Evolutionary conservation across 2,797 vertebrate genomes (phyloP), one percentile per base, ranked within the genome.

Genomic region (Enteromius viviparus): DNA sequence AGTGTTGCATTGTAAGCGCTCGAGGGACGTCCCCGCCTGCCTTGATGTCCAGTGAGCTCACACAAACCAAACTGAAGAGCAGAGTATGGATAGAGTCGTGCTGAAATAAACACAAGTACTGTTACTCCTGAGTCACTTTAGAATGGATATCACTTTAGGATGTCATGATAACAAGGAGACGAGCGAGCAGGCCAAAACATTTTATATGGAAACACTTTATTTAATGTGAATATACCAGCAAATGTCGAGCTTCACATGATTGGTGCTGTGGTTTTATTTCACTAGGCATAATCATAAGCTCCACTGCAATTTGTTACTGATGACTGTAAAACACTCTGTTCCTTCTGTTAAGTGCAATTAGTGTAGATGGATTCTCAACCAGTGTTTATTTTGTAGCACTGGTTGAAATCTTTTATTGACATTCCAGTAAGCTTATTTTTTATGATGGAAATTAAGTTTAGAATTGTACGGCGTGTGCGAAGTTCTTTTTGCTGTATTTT

Each of bases 1-100:
- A 0, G 96, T 96, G 32, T 92, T 99, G 55, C 91, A 95, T 88
- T 96, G 96, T 89, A 95, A 84, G 8, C 45, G 71, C 65, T 76
- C n/a, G 3, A 34, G 60, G 62, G 1, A 66, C 51, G 60, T 42
- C 3, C 53, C 12, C 23, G 0, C 2, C 51, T 2, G 72, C 69
- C 14, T 77, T 58, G 42, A 68, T 23, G 6, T 19, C 71, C 80
- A 76, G 8, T 47, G 74, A 51, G 29, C 11, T 47, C 9, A 19
- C 7, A 26, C 69, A 83, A 71, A 75, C 17, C 6, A 37, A 40
- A 76, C 83, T 68, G 49, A 40, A 23, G 42, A 1, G 51, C 32
- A 26, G 29, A 68, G 11, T 2, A 1, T 12, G 49, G 0, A 10
- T 7, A 0, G 21, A 1, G 49, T 23, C 11, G 14, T 70, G 12